Percentiles rank a stretch among this genome's conserved stretches.
These are phyloP conservation scores for Hemaris fuciformis DNA, from an alignment of 2,888 invertebrate genomes.

Conservation along the genomic window DNA sequence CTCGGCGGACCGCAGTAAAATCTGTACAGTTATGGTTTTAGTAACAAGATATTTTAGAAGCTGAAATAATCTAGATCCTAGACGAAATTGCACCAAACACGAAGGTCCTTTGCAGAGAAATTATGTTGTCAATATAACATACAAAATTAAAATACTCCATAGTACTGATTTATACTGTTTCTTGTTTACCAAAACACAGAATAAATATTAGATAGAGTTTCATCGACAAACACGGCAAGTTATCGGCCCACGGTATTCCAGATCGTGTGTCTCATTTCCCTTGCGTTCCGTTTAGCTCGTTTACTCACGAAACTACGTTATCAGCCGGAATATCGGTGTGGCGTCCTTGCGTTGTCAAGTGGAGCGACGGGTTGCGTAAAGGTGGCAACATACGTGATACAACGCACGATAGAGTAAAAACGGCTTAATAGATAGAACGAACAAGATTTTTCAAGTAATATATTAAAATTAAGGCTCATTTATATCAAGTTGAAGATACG, in stretches of 20 bases:
- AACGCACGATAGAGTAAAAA: not conserved
- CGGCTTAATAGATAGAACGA: no score
- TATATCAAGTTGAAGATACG: no score
- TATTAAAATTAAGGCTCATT: no score
- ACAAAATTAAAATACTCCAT: not conserved
- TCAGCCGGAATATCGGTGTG: slow-evolving; percentile 22
- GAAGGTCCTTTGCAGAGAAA: no score
- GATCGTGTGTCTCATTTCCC: not conserved
- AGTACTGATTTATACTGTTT: not conserved
- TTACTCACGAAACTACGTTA: slow-evolving; percentile 19
- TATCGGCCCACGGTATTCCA: not conserved
- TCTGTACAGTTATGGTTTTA: no score
- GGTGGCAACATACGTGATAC: not conserved
- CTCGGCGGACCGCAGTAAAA: no score
- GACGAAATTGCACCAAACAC: no score
- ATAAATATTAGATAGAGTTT: not conserved
- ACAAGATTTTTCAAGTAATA: no score
- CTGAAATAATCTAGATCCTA: no score
- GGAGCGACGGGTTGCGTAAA: slow-evolving; percentile 22
- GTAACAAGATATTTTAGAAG: no score
- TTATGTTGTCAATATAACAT: no score
- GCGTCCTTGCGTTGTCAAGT: slow-evolving; percentile 26
- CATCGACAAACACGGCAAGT: not conserved
- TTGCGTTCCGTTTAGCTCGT: slow-evolving; percentile 1
- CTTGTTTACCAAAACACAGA: no score